phyloP scores from a whole-genome alignment of 2,797 vertebrate species.

The Eremophila alpestris region DNA sequence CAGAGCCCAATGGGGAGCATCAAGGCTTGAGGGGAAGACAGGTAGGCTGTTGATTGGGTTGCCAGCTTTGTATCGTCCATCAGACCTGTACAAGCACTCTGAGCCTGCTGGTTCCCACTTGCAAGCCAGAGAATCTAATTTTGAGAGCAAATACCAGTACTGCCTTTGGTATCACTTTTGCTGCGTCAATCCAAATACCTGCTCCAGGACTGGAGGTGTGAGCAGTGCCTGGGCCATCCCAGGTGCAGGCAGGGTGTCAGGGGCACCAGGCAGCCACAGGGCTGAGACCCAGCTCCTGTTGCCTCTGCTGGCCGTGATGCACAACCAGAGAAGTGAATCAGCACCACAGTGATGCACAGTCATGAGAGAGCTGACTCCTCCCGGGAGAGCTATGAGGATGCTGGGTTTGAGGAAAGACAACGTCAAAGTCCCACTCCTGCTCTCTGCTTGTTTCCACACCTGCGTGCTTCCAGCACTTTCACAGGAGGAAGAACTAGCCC shows the following conservation, averaged over 20 bases:
- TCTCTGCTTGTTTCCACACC: not conserved
- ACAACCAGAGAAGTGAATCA: not conserved
- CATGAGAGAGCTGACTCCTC: not conserved
- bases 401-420: not conserved
- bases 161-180: not conserved
- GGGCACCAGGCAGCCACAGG: not conserved
- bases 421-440: not conserved
- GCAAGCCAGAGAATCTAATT: not conserved
- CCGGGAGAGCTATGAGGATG: not conserved
- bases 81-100: fast-evolving
- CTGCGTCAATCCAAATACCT: fast-evolving
- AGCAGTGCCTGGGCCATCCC: not conserved
- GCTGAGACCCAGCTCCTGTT: not conserved
- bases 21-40: not conserved
- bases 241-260: not conserved
- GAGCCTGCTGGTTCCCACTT: not conserved
- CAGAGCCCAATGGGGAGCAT: not conserved
- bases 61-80: not conserved
- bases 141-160: not conserved
- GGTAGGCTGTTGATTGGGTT: not conserved
- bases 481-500: slow-evolving; percentile 12
- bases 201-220: fast-evolving
- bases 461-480: not conserved
- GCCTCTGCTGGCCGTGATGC: fast-evolving
- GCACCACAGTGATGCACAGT: not conserved